Conservation (phyloP, 2,113 vertebrate genomes). For the Xenopus tropicalis region DNA sequence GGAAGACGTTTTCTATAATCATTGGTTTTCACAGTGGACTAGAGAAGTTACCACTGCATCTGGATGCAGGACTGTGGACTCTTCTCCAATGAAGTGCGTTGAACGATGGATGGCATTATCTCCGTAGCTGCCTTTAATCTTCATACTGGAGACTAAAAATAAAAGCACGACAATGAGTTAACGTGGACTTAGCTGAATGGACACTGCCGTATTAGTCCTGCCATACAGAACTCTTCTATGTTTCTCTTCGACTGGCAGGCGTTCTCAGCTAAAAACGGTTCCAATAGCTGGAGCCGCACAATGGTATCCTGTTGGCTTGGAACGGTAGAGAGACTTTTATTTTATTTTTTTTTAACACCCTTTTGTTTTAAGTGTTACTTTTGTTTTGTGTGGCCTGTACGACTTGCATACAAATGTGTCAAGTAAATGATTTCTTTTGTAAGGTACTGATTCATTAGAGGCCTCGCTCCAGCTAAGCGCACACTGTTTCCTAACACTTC, state of each 20-base stretch:
- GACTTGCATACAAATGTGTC: neutral
- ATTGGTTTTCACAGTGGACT: neutral
- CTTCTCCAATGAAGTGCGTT: neutral
- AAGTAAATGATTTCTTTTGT: neutral
- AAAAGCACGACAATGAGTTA: constrained; percentile 27
- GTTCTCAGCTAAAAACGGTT: neutral
- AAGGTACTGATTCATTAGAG: neutral
- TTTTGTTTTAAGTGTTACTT: neutral
- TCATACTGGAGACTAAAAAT: neutral
- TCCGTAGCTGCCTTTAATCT: constrained; percentile 9
- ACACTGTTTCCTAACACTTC: neutral
- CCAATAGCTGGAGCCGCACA: neutral
- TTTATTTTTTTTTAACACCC: neutral
- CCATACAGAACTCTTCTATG: neutral
- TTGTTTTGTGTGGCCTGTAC: neutral
- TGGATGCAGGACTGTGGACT: neutral
- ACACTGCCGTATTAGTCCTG: neutral
- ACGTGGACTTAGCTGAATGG: constrained; percentile 17
- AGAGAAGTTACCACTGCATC: neutral
- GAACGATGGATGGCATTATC: neutral
- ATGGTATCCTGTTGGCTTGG: too few species aligned
- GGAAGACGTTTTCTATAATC: neutral
- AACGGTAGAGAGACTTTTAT: too few species aligned
- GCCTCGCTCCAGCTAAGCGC: neutral
- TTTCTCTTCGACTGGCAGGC: neutral